A percentile compares a stretch with the other conserved stretches of the same genome.
These are phyloP conservation scores for Drosophila nikananu DNA, from an alignment of 1,140 invertebrate genomes.

Conservation along the genomic window DNA sequence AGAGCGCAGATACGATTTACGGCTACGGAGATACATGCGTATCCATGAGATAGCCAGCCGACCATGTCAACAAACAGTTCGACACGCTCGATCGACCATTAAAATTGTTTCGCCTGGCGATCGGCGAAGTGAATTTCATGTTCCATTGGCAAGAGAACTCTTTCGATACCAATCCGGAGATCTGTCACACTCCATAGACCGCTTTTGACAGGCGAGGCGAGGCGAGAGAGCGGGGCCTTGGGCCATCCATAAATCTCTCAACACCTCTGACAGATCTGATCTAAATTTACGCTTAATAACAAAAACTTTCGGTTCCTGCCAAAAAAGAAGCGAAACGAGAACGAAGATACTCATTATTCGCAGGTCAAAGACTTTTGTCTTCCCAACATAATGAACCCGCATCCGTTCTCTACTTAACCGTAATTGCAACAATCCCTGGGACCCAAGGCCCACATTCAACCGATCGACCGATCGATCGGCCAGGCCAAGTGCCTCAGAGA, in stretches of 20 bases:
- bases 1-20: conserved; percentile 43
- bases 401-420: conserved; percentile 52
- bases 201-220: conserved; percentile 22
- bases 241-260: conserved; percentile 61
- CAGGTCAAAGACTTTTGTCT: conserved; percentile 57
- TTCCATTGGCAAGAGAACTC: conserved; percentile 62
- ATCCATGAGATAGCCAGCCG: conserved; percentile 45
- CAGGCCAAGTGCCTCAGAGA: conserved; percentile 48
- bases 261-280: conserved; percentile 54
- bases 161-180: conserved; percentile 20
- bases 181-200: conserved; percentile 47
- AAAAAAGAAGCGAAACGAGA: conserved; percentile 5
- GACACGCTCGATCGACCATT: conserved; percentile 61
- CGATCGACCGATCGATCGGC: conserved; percentile 21
- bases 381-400: conserved; percentile 55
- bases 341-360: conserved; percentile 27
- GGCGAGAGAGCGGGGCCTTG: conserved; percentile 23
- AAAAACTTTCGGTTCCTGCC: conserved; percentile 36
- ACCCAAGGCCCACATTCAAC: conserved; percentile 42
- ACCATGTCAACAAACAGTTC: conserved; percentile 58
- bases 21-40: conserved; percentile 57
- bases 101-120: conserved; percentile 49
- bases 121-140: conserved; percentile 60
- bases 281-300: conserved; percentile 62
- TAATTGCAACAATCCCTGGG: conserved; percentile 63